A percentile compares a stretch with the other conserved stretches of the same genome.
Evolutionary conservation across 2,797 vertebrate species (phyloP).

Genomic region (Hipposideros larvatus): DNA sequence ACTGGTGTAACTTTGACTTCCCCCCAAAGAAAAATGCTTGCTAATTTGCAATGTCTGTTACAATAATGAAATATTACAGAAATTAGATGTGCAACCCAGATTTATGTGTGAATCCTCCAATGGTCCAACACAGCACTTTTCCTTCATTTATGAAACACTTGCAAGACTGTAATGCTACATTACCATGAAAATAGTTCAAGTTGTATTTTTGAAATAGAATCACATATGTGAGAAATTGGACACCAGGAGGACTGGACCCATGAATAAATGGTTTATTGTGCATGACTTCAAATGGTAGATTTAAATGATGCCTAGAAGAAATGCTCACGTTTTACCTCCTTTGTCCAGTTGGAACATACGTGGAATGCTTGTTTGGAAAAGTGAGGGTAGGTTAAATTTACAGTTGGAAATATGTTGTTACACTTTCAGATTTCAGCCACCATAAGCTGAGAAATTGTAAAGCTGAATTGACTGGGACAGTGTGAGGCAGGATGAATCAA

Average conservation of each 20-base stretch:
- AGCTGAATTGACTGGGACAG: constrained; percentile 17
- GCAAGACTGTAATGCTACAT: constrained; percentile 40
- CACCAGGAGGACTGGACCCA: constrained; percentile 57
- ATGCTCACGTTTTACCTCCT: neutral
- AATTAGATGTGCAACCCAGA: constrained; percentile 27
- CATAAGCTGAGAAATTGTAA: constrained; percentile 60
- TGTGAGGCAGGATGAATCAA: neutral
- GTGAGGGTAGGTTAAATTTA: constrained; percentile 54
- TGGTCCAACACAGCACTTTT: neutral
- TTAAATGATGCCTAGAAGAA: constrained; percentile 61
- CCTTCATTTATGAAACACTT: constrained; percentile 51
- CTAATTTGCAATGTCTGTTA: constrained; percentile 15
- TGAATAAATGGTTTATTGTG: constrained; percentile 75
- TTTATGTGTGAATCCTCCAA: constrained; percentile 38
- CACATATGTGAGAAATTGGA: constrained; percentile 78
- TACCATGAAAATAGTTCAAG: constrained; percentile 70
- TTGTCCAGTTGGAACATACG: neutral
- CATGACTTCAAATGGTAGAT: constrained; percentile 66
- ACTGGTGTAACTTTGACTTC: neutral
- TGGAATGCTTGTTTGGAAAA: constrained; percentile 48
- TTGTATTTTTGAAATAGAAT: constrained; percentile 75
- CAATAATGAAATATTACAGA: constrained; percentile 62
- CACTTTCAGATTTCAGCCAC: constrained; percentile 62
- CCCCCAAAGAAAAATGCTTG: constrained; percentile 29
- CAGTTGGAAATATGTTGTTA: constrained; percentile 41